Evolutionary conservation across 2,113 vertebrate genomes (phyloP), one percentile per base, ranked within the genome.

Genomic region (Eira barbara): DNA sequence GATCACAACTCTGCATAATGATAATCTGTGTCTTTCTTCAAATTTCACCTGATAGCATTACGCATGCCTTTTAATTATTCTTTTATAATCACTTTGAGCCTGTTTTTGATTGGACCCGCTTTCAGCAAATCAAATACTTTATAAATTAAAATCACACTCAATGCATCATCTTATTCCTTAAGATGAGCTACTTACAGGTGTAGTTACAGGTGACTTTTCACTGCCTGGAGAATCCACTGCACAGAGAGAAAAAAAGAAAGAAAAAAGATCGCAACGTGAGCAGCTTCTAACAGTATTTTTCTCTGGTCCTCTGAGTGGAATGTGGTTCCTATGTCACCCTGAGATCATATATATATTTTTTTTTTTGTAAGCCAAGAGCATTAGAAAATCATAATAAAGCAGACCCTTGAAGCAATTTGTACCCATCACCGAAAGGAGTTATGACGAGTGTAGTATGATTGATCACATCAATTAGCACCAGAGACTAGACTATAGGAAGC

Each of bases 141-240:
- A 17, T 45, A 47, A 69, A 78, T 59, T 65, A 79, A 94, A 92
- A 69, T 25, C 57, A 65, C 8, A 74, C 27, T 55, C 34, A 61
- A 39, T 14, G 39, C 27, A 73, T 20, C 10, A 55, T 12, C 39
- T 74, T 61, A 47, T 17, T 88, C 69, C 55, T 97, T 80, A 57
- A 87, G 39, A 57, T 71, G 82, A 86, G n/a, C 78, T 91, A 98
- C 98, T 98, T 94, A 98, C 98, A 42, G 98, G 97, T 63, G 97
- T 98, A 97, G 98, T 98, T 87, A 97, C 98, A 18, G 99, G 98
- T 74, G 99, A 98, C 96, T 98, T 98, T 87, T 99, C 99, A 96
- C 96, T 98, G 94, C 93, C 97, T 49, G 98, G 98, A 97, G 97
- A 97, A 90, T 98, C 98, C 36, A 95, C 99, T 99, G 97, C n/a